These are phyloP conservation scores for Hippocampus mohnikei DNA, from an alignment of 2,113 vertebrate genomes.

Conservation along the genomic window DNA sequence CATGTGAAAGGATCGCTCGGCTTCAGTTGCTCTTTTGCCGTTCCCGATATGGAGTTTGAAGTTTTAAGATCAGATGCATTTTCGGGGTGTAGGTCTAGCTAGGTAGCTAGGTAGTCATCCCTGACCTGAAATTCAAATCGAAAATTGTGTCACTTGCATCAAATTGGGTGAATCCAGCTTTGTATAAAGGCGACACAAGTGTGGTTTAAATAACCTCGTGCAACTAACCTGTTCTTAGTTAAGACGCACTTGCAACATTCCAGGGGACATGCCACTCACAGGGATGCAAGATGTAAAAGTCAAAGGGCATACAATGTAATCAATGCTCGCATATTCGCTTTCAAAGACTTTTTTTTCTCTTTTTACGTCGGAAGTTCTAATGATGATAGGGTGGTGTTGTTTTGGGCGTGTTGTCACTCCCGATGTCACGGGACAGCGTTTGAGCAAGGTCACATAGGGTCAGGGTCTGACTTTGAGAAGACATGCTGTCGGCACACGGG, in stretches of 20 bases:
- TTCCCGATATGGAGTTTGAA: not conserved
- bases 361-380: not conserved
- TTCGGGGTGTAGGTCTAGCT: too few relatives aligned
- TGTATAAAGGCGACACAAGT: not conserved
- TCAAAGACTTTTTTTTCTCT: conserved; percentile 12
- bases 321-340: not conserved
- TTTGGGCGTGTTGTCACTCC: conserved; percentile 20
- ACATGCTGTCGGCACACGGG: not conserved
- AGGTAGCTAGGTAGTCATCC: too few relatives aligned
- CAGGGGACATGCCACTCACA: conserved; percentile 20
- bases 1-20: conserved; percentile 38
- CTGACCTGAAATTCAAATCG: too few relatives aligned
- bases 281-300: conserved; percentile 32
- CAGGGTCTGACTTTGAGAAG: conserved; percentile 17
- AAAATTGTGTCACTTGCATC: too few relatives aligned
- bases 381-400: conserved; percentile 17
- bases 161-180: too few relatives aligned
- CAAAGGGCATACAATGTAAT: conserved; percentile 39
- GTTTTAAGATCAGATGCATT: not conserved
- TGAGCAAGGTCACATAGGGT: conserved; percentile 22
- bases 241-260: not conserved
- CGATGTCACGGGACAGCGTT: conserved; percentile 20
- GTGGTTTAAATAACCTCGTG: not conserved
- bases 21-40: not conserved
- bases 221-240: not conserved